Evolutionary conservation across 2,113 vertebrate genomes (phyloP).

Genomic region (Sinocyclocheilus maitianheensis): DNA sequence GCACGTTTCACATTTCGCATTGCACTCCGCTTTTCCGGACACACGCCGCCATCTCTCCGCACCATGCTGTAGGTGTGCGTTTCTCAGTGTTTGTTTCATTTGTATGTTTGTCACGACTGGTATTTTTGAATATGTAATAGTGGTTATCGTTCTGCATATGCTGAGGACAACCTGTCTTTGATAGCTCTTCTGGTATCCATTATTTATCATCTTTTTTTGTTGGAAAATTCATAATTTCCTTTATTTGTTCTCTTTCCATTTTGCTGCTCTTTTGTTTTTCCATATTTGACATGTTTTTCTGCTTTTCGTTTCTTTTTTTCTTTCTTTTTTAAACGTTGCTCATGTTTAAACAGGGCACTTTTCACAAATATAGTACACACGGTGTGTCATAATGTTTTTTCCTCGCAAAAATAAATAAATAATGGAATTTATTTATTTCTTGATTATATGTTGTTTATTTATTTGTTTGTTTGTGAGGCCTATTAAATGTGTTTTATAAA

Average conservation of each 20-base stretch:
- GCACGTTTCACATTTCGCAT: constrained; percentile 11
- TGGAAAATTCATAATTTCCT: not conserved
- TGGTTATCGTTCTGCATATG: not conserved
- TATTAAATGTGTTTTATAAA: not conserved
- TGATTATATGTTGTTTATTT: too few species aligned
- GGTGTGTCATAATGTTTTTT: not conserved
- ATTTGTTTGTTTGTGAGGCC: not conserved
- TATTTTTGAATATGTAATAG: not conserved
- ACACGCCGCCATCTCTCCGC: not conserved
- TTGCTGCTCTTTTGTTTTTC: not conserved
- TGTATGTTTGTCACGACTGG: not conserved
- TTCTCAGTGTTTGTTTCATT: not conserved
- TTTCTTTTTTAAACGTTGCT: not conserved
- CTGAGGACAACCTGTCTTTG: not conserved
- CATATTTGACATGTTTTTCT: not conserved
- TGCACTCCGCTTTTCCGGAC: not conserved
- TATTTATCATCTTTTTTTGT: not conserved
- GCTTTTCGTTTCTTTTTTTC: too few species aligned
- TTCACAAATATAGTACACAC: not conserved
- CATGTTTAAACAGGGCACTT: not conserved
- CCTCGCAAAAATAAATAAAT: too few species aligned
- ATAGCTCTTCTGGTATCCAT: not conserved
- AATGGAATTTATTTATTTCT: too few species aligned
- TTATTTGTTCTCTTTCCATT: not conserved
- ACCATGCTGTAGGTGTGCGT: constrained; percentile 2